phyloP scores from a whole-genome alignment of 2,888 invertebrate species.

The Chloroclystis v-ata region DNA sequence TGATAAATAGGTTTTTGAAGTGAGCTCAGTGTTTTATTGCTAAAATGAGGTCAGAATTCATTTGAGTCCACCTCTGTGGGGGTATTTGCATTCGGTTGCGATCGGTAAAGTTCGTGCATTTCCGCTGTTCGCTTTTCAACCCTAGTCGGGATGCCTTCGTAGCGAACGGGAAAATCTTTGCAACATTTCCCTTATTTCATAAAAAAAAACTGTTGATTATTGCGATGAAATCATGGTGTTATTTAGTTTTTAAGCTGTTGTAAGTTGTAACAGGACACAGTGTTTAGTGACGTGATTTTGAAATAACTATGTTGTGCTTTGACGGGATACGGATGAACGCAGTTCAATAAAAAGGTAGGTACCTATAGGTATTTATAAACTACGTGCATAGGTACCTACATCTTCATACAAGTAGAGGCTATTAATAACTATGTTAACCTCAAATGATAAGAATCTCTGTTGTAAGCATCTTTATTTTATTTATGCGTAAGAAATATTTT shows the following conservation, averaged over 20 bases:
- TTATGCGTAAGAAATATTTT: no score
- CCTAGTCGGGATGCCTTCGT: constrained; percentile 64
- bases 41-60: constrained; percentile 13
- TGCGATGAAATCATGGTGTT: constrained; percentile 49
- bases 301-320: constrained; percentile 52
- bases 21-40: not conserved
- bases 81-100: constrained; percentile 63
- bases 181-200: constrained; percentile 50
- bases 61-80: constrained; percentile 49
- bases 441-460: no score
- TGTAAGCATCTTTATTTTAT: no score
- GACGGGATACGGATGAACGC: constrained; percentile 36
- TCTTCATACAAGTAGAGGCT: no score
- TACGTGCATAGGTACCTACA: no score
- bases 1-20: not conserved
- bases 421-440: no score
- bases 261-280: constrained; percentile 33
- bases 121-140: constrained; percentile 65
- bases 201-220: constrained; percentile 40
- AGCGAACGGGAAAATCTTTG: constrained; percentile 65
- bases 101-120: constrained; percentile 63
- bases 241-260: constrained; percentile 32
- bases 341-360: constrained; percentile 51
- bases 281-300: constrained; percentile 56
- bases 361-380: not conserved